Evolutionary conservation across 1,140 invertebrate genomes (phyloP).

Genomic region (Drosophila eugracilis): DNA sequence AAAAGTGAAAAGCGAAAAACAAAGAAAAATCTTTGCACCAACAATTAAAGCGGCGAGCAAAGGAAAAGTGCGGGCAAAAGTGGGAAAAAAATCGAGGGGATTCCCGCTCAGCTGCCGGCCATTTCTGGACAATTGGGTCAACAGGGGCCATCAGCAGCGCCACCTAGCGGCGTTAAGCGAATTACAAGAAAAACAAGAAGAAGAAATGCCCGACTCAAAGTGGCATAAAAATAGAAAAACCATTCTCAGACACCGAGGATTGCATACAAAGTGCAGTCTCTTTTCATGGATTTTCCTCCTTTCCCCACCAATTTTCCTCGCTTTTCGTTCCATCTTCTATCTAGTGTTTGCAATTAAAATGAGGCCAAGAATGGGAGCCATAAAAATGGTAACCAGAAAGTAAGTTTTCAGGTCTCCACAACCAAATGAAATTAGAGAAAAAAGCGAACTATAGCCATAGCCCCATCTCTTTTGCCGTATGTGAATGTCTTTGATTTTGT

Average conservation of each 20-base stretch:
- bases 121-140: conserved; percentile 71
- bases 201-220: conserved; percentile 47
- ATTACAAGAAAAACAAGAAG: conserved; percentile 43
- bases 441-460: not conserved
- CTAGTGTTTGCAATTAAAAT: conserved; percentile 72
- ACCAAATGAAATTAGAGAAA: conserved; percentile 76
- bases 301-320: not conserved
- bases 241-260: conserved; percentile 40
- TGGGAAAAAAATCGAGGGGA: conserved; percentile 7
- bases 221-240: conserved; percentile 78
- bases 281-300: conserved; percentile 9
- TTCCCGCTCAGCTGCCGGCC: conserved; percentile 26
- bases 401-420: conserved; percentile 45
- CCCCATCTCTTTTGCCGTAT: conserved; percentile 1
- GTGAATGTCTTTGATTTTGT: not conserved
- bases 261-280: conserved; percentile 74
- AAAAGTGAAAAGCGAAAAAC: conserved; percentile 45
- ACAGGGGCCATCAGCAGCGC: conserved; percentile 62
- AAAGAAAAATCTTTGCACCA: conserved; percentile 47
- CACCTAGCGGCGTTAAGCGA: conserved; percentile 77
- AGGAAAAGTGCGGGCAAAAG: conserved; percentile 6
- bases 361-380: conserved; percentile 61
- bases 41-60: conserved; percentile 34
- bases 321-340: not conserved
- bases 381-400: conserved; percentile 57